Evolutionary conservation across 1,140 invertebrate genomes (phyloP), one percentile per base, ranked within the genome.

Genomic region (Camponotus floridanus): DNA sequence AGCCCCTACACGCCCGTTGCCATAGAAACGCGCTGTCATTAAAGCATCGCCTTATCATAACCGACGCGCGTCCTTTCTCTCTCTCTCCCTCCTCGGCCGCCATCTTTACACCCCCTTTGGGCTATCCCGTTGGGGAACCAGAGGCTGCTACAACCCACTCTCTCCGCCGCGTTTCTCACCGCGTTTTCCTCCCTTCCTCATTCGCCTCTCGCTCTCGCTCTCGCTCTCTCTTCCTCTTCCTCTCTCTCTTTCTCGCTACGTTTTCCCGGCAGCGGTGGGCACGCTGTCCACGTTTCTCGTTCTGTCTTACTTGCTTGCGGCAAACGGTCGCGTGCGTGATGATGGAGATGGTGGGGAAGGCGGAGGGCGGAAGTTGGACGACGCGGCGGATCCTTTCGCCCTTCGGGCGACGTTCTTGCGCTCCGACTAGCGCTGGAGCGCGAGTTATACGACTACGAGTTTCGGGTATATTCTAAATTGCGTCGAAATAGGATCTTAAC

Each of bases 1-100:
- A 92, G 92, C 92, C 94, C 94, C 94, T 93, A 93, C 91, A 92
- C 91, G 90, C 91, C 92, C 91, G 94, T 94, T 94, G 86, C 94
- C 93, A 95, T 94, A 91, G 94, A 88, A 92, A 95, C 94, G 87
- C 92, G 93, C 92, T 95, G 94, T 95, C 94, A 95, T 95, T 95
- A 95, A 95, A 95, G 94, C 94, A 95, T 95, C 94, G 94, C 94
- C 94, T 95, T 95, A 95, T 95, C 94, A 95, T 95, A 95, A 95
- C 94, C 94, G 94, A 94, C 92, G 94, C 94, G 94, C 92, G 90
- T 85, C 90, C 89, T 91, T 91, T 92, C 90, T 92, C 91, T 92
- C 91, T 90, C 87, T 88, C 89, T 88, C 92, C 88, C 89, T 90
- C 90, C 91, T 91, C 81, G 88, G 93, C 89, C 94, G 94, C 94